These are phyloP conservation scores for Drosophila repletoides DNA, from an alignment of 1,140 invertebrate genomes.

Conservation along the genomic window DNA sequence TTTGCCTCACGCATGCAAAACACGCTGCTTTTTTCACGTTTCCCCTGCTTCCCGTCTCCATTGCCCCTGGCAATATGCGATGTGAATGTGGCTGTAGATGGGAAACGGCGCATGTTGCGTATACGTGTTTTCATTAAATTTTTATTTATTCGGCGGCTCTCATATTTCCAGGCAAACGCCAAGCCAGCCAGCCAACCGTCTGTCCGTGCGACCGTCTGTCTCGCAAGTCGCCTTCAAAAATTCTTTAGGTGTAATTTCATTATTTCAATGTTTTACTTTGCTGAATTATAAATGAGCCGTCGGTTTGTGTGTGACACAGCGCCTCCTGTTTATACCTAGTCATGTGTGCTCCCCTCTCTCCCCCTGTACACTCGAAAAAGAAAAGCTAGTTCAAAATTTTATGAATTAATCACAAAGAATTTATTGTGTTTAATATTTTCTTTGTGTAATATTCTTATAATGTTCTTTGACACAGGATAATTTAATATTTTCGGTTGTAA, in stretches of 20 bases:
- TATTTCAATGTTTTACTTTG: constrained; percentile 79
- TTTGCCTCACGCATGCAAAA: constrained; percentile 50
- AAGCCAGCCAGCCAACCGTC: constrained; percentile 10
- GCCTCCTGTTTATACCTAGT: constrained; percentile 61
- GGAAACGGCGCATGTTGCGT: constrained; percentile 47
- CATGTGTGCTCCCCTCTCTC: constrained; percentile 41
- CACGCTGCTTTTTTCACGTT: constrained; percentile 21
- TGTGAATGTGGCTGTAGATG: not conserved
- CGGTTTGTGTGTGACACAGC: constrained; percentile 37
- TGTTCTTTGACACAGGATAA: too few relatives aligned
- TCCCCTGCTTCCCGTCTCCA: not conserved
- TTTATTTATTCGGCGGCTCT: constrained; percentile 67
- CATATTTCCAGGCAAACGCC: constrained; percentile 54
- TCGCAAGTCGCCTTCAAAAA: constrained; percentile 46
- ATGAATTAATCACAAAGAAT: too few relatives aligned
- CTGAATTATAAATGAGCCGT: constrained; percentile 73
- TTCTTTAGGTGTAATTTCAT: constrained; percentile 79
- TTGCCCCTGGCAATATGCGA: not conserved
- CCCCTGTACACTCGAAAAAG: not conserved
- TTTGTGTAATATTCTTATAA: too few relatives aligned
- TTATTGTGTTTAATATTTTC: too few relatives aligned
- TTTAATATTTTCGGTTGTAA: too few relatives aligned
- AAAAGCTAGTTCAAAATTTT: too few relatives aligned
- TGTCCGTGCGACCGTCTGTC: not conserved
- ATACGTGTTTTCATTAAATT: constrained; percentile 79